A percentile compares a stretch with the other conserved stretches of the same genome.
These are phyloP conservation scores for Mystacornis crossleyi DNA, from an alignment of 2,113 vertebrate species.

Conservation along the genomic window DNA sequence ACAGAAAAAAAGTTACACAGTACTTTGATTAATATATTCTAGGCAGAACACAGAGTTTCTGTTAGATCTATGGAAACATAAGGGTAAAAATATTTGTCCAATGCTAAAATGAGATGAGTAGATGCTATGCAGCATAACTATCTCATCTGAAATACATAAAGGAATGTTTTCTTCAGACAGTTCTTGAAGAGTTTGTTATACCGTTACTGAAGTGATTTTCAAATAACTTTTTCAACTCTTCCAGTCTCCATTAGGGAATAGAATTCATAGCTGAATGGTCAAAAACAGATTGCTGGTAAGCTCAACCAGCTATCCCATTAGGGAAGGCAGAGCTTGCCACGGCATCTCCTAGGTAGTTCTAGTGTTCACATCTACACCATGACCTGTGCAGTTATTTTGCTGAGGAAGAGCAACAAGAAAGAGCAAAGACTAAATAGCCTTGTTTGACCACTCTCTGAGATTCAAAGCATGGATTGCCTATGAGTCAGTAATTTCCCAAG, in stretches of 20 bases:
- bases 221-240: neutral
- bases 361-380: neutral
- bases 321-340: neutral
- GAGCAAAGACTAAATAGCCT: neutral
- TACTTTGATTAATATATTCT: neutral
- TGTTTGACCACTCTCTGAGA: neutral
- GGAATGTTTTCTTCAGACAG: neutral
- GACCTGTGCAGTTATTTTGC: neutral
- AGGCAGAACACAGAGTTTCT: neutral
- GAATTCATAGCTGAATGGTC: neutral
- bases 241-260: neutral
- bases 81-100: neutral
- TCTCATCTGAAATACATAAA: neutral
- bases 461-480: neutral
- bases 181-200: neutral
- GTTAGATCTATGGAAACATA: neutral
- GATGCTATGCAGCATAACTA: neutral
- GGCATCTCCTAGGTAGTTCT: neutral
- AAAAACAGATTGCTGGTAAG: neutral
- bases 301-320: neutral
- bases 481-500: neutral
- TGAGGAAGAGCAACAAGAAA: neutral
- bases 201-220: neutral
- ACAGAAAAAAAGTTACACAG: neutral
- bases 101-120: neutral